These are phyloP conservation scores for Bradypodion ventrale DNA, from an alignment of 2,797 vertebrate genomes.

Conservation along the genomic window DNA sequence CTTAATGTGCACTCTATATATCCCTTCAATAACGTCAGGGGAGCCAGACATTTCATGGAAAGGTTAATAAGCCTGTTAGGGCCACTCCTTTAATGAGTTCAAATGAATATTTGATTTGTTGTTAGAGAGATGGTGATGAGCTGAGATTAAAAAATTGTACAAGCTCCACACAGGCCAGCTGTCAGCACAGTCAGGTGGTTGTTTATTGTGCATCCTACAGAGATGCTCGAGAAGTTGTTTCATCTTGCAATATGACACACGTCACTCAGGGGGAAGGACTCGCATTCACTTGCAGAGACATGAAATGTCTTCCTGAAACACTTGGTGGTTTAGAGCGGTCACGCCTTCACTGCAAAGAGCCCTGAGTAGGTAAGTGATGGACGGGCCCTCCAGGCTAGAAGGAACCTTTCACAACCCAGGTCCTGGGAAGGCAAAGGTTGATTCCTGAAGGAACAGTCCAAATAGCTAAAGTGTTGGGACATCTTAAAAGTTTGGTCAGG, in stretches of 20 bases:
- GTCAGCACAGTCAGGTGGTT: neutral
- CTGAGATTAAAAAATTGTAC: neutral
- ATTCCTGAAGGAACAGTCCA: neutral
- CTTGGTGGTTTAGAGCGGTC: neutral
- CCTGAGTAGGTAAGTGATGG: neutral
- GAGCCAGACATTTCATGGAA: neutral
- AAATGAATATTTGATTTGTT: neutral
- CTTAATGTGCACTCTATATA: too few species aligned
- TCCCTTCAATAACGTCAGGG: neutral
- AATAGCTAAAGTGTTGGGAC: neutral
- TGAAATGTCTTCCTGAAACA: neutral
- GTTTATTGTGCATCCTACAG: neutral
- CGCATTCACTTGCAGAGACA: neutral
- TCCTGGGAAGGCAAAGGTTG: neutral
- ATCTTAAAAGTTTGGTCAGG: neutral
- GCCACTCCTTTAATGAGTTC: conserved; percentile 6
- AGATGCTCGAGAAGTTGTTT: neutral
- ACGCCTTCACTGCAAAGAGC: neutral
- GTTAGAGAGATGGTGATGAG: neutral
- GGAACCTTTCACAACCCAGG: neutral
- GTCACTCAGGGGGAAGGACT: neutral
- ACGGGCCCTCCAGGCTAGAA: neutral
- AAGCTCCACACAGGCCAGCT: neutral
- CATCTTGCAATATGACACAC: neutral
- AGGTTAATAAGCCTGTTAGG: conserved; percentile 2